phyloP scores from a whole-genome alignment of 2,888 invertebrate species.

The Cheilosia variabilis region DNA sequence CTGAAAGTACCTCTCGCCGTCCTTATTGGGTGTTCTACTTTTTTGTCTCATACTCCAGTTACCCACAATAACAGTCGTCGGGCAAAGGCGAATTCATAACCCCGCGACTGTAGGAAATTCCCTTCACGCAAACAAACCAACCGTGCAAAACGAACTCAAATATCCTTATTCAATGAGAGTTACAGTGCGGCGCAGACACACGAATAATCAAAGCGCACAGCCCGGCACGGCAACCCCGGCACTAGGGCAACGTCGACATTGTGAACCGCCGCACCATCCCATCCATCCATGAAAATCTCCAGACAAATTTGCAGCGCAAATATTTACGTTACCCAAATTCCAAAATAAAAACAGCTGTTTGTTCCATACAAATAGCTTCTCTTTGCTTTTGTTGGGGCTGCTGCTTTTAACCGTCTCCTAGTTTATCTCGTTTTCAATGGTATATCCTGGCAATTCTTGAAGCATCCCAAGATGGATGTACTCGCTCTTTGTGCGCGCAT shows the following conservation, averaged over 20 bases:
- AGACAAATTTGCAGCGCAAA: constrained; percentile 60
- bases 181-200: constrained; percentile 14
- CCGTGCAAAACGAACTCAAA: constrained; percentile 50
- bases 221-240: not conserved
- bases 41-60: constrained; percentile 37
- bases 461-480: constrained; percentile 27
- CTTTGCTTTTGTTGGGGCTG: constrained; percentile 2
- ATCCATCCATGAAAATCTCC: constrained; percentile 31
- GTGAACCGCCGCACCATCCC: not conserved
- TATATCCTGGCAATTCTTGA: constrained; percentile 30
- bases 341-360: constrained; percentile 61
- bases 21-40: constrained; percentile 20
- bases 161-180: constrained; percentile 33
- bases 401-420: not conserved
- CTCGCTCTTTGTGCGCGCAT: constrained; percentile 34
- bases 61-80: constrained; percentile 29
- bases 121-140: constrained; percentile 38
- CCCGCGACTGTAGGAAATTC: constrained; percentile 37
- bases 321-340: constrained; percentile 54
- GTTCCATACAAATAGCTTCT: constrained; percentile 37
- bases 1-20: not conserved
- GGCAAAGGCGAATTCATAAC: constrained; percentile 45
- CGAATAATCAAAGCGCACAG: constrained; percentile 29
- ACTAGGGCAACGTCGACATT: constrained; percentile 29
- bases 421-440: constrained; percentile 19